These are phyloP conservation scores for Drosophila monieri DNA, from an alignment of 2,888 invertebrate species.

Conservation along the genomic window DNA sequence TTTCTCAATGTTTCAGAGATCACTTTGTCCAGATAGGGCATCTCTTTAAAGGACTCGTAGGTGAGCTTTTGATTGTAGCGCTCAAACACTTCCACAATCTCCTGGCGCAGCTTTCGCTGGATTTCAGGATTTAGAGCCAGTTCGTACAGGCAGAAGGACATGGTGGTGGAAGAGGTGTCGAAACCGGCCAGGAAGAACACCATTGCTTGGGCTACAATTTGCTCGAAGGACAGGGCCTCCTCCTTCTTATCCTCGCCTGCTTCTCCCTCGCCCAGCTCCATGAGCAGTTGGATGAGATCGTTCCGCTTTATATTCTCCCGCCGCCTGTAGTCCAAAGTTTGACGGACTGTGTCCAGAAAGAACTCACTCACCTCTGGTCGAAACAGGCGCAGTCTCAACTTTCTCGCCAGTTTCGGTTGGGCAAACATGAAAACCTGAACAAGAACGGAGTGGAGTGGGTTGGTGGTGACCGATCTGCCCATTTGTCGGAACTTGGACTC, in stretches of 20 bases:
- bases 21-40: slow-evolving; percentile 85
- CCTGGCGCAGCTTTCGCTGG: slow-evolving; percentile 84
- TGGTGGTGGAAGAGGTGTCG: slow-evolving; percentile 85
- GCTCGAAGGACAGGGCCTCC: slow-evolving; percentile 76
- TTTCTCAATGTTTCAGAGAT: slow-evolving; percentile 85
- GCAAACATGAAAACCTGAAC: slow-evolving; percentile 54
- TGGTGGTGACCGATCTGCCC: slow-evolving; percentile 55
- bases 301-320: slow-evolving; percentile 79
- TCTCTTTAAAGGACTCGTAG: slow-evolving; percentile 84
- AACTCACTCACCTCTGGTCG: slow-evolving; percentile 64
- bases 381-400: slow-evolving; percentile 52
- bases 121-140: slow-evolving; percentile 84
- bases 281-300: slow-evolving; percentile 84
- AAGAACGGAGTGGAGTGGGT: slow-evolving; percentile 29
- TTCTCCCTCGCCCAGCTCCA: slow-evolving; percentile 30
- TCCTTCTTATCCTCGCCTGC: slow-evolving; percentile 1
- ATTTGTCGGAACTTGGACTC: slow-evolving; percentile 80
- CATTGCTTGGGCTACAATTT: slow-evolving; percentile 85
- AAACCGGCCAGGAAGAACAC: slow-evolving; percentile 86
- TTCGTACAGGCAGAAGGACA: slow-evolving; percentile 85
- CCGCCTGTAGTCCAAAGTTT: slow-evolving; percentile 81
- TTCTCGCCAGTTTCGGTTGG: slow-evolving; percentile 56
- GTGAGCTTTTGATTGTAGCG: slow-evolving; percentile 81
- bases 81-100: slow-evolving; percentile 82
- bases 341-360: slow-evolving; percentile 82